Percentiles rank a stretch among this genome's conserved stretches.
These are phyloP conservation scores for Magallana angulata DNA, from an alignment of 1,140 invertebrate genomes.

Conservation along the genomic window DNA sequence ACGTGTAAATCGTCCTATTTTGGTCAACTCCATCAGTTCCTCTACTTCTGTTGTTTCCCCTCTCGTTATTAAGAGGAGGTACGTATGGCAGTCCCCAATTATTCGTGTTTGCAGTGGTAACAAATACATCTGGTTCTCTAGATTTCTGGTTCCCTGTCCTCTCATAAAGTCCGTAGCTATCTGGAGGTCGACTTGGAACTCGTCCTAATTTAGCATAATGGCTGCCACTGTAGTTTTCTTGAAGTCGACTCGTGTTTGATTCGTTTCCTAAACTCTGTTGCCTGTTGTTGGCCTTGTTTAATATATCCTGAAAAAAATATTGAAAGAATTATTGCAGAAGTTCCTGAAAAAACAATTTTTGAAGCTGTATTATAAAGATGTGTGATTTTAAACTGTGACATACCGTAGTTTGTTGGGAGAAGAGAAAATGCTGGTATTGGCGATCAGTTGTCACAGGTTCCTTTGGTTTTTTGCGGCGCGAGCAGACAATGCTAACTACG, in stretches of 20 bases:
- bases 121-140: no score
- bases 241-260: neutral
- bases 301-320: neutral
- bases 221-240: no score
- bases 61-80: neutral
- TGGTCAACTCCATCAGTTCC: no score
- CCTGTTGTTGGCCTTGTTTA: neutral
- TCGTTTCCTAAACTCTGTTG: neutral
- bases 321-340: neutral
- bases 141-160: no score
- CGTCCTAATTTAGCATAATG: no score
- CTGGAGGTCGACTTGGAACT: no score
- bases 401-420: conserved; percentile 19
- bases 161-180: no score
- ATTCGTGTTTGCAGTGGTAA: no score
- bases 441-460: neutral
- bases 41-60: neutral
- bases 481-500: neutral
- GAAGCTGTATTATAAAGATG: no score
- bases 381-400: neutral
- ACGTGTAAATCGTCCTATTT: neutral
- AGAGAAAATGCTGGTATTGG: conserved; percentile 9
- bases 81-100: no score
- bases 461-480: conserved; percentile 15
- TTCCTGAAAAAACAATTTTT: no score